These are phyloP conservation scores for Oncorhynchus tshawytscha DNA, from an alignment of 2,113 vertebrate species.

Conservation along the genomic window DNA sequence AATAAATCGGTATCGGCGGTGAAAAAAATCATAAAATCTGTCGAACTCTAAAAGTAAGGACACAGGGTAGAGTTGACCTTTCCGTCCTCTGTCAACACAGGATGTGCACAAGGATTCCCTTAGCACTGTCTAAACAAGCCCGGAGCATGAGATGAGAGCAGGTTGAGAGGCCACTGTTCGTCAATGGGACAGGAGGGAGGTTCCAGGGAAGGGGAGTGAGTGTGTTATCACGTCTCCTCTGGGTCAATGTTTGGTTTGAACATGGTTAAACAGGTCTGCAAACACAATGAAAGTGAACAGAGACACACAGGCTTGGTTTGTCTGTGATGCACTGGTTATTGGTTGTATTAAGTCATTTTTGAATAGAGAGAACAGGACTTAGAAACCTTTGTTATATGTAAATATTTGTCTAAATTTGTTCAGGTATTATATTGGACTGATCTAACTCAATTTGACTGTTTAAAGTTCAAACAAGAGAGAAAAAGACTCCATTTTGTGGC, in stretches of 20 bases:
- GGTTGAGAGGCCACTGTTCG: neutral
- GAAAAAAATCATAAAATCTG: no score
- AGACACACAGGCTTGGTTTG: neutral
- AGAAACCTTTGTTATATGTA: no score
- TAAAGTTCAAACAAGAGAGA: no score
- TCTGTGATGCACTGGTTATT: no score
- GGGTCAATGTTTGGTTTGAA: neutral
- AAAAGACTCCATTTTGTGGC: no score
- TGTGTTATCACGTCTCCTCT: neutral
- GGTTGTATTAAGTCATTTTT: no score
- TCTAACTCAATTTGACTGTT: no score
- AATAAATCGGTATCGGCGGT: no score
- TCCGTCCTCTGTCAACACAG: slow-evolving; percentile 31
- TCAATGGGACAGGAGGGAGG: neutral
- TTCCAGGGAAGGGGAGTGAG: neutral
- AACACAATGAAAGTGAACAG: neutral
- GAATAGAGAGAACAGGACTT: no score
- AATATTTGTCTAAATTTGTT: no score
- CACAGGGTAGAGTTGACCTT: slow-evolving; percentile 27
- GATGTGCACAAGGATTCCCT: slow-evolving; percentile 38
- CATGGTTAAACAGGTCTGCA: neutral
- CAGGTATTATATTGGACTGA: no score
- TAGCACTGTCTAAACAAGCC: slow-evolving; percentile 38
- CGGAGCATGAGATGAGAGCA: neutral
- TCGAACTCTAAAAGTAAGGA: neutral